Percentiles rank a stretch among this genome's conserved stretches.
These are phyloP conservation scores for Bergia sp. DNA, from an alignment of 92 coral and sea anemone genomes.

Conservation along the genomic window DNA sequence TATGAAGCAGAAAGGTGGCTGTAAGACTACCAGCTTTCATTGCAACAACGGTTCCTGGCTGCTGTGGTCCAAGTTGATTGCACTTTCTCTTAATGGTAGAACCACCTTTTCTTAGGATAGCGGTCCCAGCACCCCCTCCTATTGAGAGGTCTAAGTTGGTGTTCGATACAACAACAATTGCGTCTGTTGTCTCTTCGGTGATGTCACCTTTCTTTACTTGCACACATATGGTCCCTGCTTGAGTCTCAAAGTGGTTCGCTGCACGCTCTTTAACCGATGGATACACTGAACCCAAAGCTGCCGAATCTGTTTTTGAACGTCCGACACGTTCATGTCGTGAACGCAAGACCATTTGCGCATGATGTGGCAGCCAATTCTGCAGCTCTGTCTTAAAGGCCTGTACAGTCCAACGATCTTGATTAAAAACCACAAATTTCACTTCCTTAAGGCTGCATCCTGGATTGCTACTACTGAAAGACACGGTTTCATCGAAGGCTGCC, in stretches of 20 bases:
- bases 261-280: constrained; percentile 39
- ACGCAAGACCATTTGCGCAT: background rate
- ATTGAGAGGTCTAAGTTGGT: constrained; percentile 44
- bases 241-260: constrained; percentile 43
- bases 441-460: constrained; percentile 61
- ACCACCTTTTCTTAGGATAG: constrained; percentile 69
- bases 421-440: constrained; percentile 74
- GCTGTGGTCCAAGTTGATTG: constrained; percentile 5
- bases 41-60: constrained; percentile 43
- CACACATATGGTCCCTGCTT: constrained; percentile 51
- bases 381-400: constrained; percentile 63
- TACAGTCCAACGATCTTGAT: constrained; percentile 43
- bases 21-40: constrained; percentile 63
- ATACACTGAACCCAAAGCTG: background rate
- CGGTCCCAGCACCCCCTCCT: constrained; percentile 72
- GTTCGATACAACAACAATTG: constrained; percentile 59
- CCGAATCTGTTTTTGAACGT: background rate
- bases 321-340: background rate
- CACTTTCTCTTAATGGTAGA: constrained; percentile 54
- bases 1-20: constrained; percentile 45
- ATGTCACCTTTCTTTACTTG: constrained; percentile 61
- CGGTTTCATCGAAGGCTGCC: constrained; percentile 67
- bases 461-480: constrained; percentile 51
- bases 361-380: constrained; percentile 17
- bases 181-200: constrained; percentile 66